Evolutionary conservation across 1,140 invertebrate genomes (phyloP).

Genomic region (Sitophilus oryzae): DNA sequence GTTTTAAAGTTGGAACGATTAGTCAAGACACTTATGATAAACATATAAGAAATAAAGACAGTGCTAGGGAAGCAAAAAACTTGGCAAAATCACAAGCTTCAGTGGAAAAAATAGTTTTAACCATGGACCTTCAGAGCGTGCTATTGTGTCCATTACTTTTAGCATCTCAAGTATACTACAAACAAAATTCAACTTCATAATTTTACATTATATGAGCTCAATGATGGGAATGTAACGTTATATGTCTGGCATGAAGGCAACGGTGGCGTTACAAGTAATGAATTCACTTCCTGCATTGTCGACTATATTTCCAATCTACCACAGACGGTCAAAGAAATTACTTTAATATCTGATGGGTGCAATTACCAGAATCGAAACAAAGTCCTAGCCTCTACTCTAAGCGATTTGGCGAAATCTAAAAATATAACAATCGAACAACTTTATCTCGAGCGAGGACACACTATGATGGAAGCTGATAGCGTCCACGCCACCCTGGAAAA

Average conservation of each 20-base stretch:
- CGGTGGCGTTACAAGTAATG: neutral
- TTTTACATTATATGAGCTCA: neutral
- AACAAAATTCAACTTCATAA: neutral
- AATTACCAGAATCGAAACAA: constrained; percentile 28
- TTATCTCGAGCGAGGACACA: too few relatives aligned
- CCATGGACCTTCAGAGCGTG: constrained; percentile 12
- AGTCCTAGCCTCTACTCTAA: constrained; percentile 11
- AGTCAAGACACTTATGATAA: constrained; percentile 4
- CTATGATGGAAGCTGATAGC: too few relatives aligned
- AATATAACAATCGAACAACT: neutral
- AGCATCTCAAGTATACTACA: too few relatives aligned
- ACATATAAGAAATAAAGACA: constrained; percentile 6
- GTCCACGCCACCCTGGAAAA: too few relatives aligned
- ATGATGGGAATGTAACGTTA: neutral
- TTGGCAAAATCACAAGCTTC: neutral
- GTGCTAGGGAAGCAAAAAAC: constrained; percentile 11
- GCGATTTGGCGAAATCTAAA: neutral
- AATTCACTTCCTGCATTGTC: constrained; percentile 21
- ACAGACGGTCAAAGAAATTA: constrained; percentile 9
- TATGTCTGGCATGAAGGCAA: neutral
- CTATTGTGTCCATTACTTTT: constrained; percentile 6
- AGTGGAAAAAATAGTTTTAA: constrained; percentile 5
- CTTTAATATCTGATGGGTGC: constrained; percentile 30
- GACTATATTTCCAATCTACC: constrained; percentile 16
- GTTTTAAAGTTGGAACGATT: neutral